phyloP scores from a whole-genome alignment of 2,797 vertebrate species.

The Silurus aristotelis region DNA sequence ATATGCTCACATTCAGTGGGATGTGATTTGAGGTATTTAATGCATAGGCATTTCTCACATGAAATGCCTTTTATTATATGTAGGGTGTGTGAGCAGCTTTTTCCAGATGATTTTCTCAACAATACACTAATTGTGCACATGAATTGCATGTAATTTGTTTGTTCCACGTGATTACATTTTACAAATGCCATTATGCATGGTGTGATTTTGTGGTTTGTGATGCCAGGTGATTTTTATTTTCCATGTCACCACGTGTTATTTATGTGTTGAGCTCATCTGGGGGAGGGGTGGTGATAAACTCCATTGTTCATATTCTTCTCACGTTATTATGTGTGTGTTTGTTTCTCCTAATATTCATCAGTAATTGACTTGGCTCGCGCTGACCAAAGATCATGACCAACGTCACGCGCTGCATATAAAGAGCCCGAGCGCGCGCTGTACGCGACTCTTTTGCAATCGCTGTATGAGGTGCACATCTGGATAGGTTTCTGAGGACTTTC shows the following conservation, averaged over 20 bases:
- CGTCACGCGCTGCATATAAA: conserved; percentile 2
- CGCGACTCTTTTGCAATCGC: too few relatives aligned
- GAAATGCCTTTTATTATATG: neutral
- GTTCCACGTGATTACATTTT: neutral
- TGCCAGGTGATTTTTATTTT: neutral
- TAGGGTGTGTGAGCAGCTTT: neutral
- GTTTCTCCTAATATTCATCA: neutral
- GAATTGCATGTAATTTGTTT: neutral
- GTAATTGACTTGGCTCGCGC: neutral
- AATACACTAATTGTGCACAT: neutral
- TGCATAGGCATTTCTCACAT: neutral
- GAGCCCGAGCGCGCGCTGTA: too few relatives aligned
- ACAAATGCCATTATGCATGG: neutral
- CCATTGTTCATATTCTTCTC: neutral
- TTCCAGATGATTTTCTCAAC: neutral
- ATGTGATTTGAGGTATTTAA: neutral
- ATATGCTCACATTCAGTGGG: neutral
- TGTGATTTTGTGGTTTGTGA: neutral
- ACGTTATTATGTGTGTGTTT: neutral
- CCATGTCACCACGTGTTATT: too few relatives aligned
- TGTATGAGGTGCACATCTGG: neutral
- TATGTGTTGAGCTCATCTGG: neutral
- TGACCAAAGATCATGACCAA: conserved; percentile 8
- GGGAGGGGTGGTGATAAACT: neutral
- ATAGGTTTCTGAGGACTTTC: neutral